Percentiles rank a stretch among this genome's conserved stretches.
phyloP scores from a whole-genome alignment of 1,140 invertebrate species.

The Globodera ellingtonae region DNA sequence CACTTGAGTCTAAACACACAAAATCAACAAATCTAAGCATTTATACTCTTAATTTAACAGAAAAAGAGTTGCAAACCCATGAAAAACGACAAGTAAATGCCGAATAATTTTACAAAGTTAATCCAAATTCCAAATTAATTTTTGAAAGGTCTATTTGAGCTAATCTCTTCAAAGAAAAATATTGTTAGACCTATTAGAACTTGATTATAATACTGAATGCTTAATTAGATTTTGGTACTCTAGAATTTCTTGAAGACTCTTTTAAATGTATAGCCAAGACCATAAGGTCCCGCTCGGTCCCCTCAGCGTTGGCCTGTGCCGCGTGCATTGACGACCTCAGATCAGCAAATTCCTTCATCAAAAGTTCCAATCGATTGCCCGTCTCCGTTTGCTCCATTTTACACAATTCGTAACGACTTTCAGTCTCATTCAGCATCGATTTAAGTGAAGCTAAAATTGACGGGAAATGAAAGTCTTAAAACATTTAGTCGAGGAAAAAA shows the following conservation, averaged over 20 bases:
- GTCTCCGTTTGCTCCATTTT: slow-evolving; percentile 36
- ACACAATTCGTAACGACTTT: slow-evolving; percentile 36
- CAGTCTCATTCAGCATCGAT: slow-evolving; percentile 39
- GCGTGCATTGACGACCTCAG: slow-evolving; percentile 19
- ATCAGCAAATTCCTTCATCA: slow-evolving; percentile 31
- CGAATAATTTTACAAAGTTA: too few relatives aligned
- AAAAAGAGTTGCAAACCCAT: too few relatives aligned
- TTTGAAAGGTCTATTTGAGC: too few relatives aligned
- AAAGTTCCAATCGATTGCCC: slow-evolving; percentile 25
- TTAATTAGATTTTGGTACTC: too few relatives aligned
- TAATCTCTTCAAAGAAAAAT: too few relatives aligned
- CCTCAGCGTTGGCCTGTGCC: slow-evolving; percentile 16
- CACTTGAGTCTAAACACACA: slow-evolving; percentile 25
- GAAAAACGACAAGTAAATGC: too few relatives aligned
- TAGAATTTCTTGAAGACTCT: too few relatives aligned
- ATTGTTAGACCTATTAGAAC: too few relatives aligned
- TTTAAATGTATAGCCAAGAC: neutral
- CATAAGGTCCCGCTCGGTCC: slow-evolving; percentile 22
- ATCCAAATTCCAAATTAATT: too few relatives aligned
- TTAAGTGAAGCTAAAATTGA: slow-evolving; percentile 32
- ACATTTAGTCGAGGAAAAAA: neutral
- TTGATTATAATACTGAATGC: too few relatives aligned
- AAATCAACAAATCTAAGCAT: neutral
- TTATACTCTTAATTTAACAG: too few relatives aligned
- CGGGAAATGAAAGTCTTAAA: neutral